These are phyloP conservation scores for Synodontis membranacea DNA, from an alignment of 2,113 vertebrate genomes.

Conservation along the genomic window DNA sequence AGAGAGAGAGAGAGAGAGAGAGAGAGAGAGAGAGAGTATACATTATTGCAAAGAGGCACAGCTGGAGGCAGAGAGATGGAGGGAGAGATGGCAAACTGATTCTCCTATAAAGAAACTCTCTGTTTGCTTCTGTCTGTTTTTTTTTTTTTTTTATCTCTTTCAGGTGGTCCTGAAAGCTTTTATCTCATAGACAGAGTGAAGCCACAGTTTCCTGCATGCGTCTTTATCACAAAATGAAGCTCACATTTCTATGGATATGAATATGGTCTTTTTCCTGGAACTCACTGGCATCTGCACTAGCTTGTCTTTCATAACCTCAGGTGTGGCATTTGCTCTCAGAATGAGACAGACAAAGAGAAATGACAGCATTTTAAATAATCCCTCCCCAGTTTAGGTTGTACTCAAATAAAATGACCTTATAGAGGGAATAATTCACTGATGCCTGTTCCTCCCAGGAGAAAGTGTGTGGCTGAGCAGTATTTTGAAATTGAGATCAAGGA, in stretches of 20 bases:
- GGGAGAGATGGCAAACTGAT: neutral
- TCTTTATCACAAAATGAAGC: conserved; percentile 8
- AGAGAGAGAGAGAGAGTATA: too few relatives aligned
- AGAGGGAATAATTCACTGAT: neutral
- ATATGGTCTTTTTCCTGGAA: conserved; percentile 15
- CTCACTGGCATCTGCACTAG: neutral
- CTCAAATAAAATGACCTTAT: neutral
- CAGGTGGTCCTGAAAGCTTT: conserved; percentile 20
- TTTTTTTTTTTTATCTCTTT: conserved; percentile 8
- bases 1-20: too few relatives aligned
- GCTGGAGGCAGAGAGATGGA: too few relatives aligned
- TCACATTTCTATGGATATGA: conserved; percentile 10
- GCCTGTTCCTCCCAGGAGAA: neutral
- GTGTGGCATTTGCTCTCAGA: neutral
- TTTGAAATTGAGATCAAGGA: neutral
- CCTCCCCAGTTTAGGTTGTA: neutral
- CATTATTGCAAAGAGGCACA: too few relatives aligned
- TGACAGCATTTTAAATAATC: neutral
- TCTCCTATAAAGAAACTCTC: conserved; percentile 15
- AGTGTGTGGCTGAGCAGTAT: neutral
- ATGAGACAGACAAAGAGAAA: neutral
- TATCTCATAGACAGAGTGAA: conserved; percentile 8
- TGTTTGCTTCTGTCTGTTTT: conserved; percentile 11
- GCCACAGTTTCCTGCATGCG: neutral
- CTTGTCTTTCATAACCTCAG: neutral